phyloP scores from a whole-genome alignment of 2,113 vertebrate species.

The Triplophysa tibetana region DNA sequence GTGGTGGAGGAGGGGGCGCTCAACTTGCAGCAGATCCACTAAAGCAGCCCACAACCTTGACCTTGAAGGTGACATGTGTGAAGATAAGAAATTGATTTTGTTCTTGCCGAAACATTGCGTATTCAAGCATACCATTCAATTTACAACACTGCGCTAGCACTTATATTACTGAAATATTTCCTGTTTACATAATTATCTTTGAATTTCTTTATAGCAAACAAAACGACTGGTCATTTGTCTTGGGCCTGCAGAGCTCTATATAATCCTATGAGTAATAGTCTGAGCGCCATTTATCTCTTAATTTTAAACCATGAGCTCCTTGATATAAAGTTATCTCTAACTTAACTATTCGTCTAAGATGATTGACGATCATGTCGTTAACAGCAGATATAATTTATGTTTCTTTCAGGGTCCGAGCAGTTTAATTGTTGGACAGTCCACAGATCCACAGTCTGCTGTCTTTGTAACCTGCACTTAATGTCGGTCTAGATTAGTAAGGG shows the following conservation, averaged over 20 bases:
- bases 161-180: background rate
- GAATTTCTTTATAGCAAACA: background rate
- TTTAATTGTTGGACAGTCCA: slow-evolving; percentile 52
- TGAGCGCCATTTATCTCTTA: background rate
- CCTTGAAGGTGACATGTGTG: slow-evolving; percentile 60
- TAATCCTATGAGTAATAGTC: background rate
- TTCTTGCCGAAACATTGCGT: slow-evolving; percentile 16
- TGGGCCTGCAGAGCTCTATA: background rate
- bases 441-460: slow-evolving; percentile 37
- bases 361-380: slow-evolving; percentile 54
- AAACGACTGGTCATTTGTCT: slow-evolving; percentile 11
- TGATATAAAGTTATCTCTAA: slow-evolving; percentile 26
- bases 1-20: background rate
- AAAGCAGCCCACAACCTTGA: slow-evolving; percentile 65
- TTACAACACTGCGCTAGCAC: background rate
- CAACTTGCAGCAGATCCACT: background rate
- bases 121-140: slow-evolving; percentile 6
- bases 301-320: background rate
- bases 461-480: slow-evolving; percentile 42
- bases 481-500: slow-evolving; percentile 49
- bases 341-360: slow-evolving; percentile 27
- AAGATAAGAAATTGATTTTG: slow-evolving; percentile 48
- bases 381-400: slow-evolving; percentile 52
- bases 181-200: background rate
- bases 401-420: slow-evolving; percentile 33